Percentiles rank a stretch among this genome's conserved stretches.
Evolutionary conservation across 2,888 invertebrate species (phyloP).

Genomic region (Luperina nickerlii): DNA sequence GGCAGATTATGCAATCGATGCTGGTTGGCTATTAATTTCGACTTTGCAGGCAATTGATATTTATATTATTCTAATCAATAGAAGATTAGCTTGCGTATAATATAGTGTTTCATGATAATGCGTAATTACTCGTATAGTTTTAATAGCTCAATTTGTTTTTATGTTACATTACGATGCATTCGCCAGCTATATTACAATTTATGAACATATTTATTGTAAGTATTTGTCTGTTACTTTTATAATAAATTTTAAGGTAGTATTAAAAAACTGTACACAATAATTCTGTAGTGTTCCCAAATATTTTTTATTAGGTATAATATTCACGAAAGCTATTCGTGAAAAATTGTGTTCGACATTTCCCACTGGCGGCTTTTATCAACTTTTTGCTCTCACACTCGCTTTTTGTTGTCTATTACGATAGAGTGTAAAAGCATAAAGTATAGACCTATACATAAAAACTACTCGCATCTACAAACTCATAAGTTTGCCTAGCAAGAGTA

Average conservation of each 20-base stretch:
- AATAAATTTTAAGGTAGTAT: background rate
- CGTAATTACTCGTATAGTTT: background rate
- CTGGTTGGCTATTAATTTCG: slow-evolving; percentile 13
- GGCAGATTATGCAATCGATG: background rate
- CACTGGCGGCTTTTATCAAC: slow-evolving; percentile 14
- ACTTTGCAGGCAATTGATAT: background rate
- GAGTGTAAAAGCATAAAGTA: slow-evolving; percentile 13
- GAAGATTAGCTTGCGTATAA: background rate
- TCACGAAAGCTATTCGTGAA: slow-evolving; percentile 1
- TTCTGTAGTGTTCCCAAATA: slow-evolving; percentile 30
- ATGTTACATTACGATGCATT: background rate
- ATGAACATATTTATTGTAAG: background rate
- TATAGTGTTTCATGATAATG: background rate
- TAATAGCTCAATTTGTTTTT: background rate
- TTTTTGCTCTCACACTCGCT: slow-evolving; percentile 2
- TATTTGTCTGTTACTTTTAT: too few relatives aligned
- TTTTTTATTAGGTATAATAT: background rate
- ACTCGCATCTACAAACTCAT: slow-evolving; percentile 20
- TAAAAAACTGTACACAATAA: background rate
- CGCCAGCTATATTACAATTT: background rate
- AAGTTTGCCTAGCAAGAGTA: slow-evolving; percentile 17
- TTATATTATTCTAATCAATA: background rate
- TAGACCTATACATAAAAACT: slow-evolving; percentile 18
- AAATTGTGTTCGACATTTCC: slow-evolving; percentile 23
- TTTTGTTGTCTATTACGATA: slow-evolving; percentile 22